Conservation (phyloP, 2,797 vertebrate genomes). For the Lutjanus campechanus region DNA sequence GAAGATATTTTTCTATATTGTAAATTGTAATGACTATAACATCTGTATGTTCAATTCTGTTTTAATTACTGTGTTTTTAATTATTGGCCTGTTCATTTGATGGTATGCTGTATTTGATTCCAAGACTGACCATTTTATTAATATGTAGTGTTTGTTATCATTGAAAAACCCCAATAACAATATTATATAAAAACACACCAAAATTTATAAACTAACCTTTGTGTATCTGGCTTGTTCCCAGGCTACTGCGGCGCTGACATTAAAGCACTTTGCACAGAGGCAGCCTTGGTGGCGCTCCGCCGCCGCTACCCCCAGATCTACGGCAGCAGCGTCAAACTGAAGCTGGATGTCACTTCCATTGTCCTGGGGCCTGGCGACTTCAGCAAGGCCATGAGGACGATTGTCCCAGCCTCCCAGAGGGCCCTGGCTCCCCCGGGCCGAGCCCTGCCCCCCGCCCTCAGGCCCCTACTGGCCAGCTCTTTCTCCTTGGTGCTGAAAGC, state of each 20-base stretch:
- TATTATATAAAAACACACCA: not conserved
- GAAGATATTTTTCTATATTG: too few species aligned
- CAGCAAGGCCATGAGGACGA: slow-evolving; percentile 93
- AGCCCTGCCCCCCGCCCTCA: slow-evolving; percentile 91
- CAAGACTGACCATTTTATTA: too few species aligned
- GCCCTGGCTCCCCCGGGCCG: slow-evolving; percentile 93
- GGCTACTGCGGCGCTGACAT: slow-evolving; percentile 99
- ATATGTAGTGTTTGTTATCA: too few species aligned
- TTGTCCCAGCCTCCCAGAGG: slow-evolving; percentile 97
- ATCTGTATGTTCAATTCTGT: too few species aligned
- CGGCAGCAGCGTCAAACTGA: slow-evolving; percentile 94
- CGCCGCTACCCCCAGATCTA: slow-evolving; percentile 99
- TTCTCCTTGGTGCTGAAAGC: slow-evolving; percentile 89
- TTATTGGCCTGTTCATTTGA: too few species aligned
- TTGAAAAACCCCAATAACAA: too few species aligned
- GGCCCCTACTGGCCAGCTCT: slow-evolving; percentile 92
- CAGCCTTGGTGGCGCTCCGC: slow-evolving; percentile 94
- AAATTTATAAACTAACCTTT: not conserved
- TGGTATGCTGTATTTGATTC: too few species aligned
- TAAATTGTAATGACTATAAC: too few species aligned
- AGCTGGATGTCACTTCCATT: slow-evolving; percentile 94
- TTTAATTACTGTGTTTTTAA: too few species aligned
- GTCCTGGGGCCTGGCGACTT: slow-evolving; percentile 95
- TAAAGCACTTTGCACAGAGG: slow-evolving; percentile 99
- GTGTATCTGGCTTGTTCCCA: slow-evolving; percentile 58